These are phyloP conservation scores for Neopipo cinnamomea DNA, from an alignment of 2,113 vertebrate species.

Conservation along the genomic window DNA sequence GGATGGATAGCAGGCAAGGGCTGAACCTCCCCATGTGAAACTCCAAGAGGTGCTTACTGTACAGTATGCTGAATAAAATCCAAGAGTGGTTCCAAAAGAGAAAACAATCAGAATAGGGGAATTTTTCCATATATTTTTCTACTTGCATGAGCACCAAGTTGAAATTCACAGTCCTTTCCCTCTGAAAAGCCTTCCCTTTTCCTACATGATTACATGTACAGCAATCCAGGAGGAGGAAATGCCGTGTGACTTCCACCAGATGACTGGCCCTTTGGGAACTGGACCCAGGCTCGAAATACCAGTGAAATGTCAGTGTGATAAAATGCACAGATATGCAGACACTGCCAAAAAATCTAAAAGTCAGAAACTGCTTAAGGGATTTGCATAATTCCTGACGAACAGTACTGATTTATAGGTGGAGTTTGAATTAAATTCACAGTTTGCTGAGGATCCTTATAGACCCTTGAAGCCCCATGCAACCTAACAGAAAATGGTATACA, in stretches of 20 bases:
- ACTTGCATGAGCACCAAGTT: neutral
- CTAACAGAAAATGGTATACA: neutral
- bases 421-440: neutral
- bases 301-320: neutral
- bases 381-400: slow-evolving; percentile 9
- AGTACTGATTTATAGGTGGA: neutral
- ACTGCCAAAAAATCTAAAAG: neutral
- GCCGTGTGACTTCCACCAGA: slow-evolving; percentile 28
- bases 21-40: neutral
- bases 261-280: neutral
- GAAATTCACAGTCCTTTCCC: neutral
- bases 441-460: neutral
- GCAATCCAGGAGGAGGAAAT: neutral
- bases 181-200: neutral
- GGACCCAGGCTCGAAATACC: neutral
- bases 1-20: neutral
- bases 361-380: slow-evolving; percentile 23
- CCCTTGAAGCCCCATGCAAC: neutral
- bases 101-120: neutral
- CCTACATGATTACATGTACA: slow-evolving; percentile 25
- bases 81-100: neutral
- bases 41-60: neutral
- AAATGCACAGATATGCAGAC: neutral
- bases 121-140: neutral
- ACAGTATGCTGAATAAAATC: neutral